phyloP scores from a whole-genome alignment of 2,797 vertebrate genomes.

The Gadopsis marmoratus region DNA sequence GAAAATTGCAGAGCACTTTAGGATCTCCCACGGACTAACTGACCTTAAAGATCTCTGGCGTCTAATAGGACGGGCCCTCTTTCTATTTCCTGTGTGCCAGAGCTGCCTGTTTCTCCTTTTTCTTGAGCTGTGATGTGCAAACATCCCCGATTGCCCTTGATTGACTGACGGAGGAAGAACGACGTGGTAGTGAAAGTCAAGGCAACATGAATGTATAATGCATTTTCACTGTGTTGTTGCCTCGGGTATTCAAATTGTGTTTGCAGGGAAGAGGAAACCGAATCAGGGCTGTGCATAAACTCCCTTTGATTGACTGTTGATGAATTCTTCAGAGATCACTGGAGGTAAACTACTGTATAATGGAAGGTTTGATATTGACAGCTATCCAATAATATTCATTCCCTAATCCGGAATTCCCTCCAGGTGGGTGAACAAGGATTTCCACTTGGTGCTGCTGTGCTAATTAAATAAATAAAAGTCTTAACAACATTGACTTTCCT shows the following conservation, averaged over 20 bases:
- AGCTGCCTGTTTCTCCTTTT: slow-evolving; percentile 19
- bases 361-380: slow-evolving; percentile 82
- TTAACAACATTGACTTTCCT: slow-evolving; percentile 67
- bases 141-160: slow-evolving; percentile 52
- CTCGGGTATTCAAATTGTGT: slow-evolving; percentile 76
- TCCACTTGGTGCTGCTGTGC: slow-evolving; percentile 57
- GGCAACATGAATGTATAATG: slow-evolving; percentile 76
- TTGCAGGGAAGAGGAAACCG: slow-evolving; percentile 74
- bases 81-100: slow-evolving; percentile 10
- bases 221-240: slow-evolving; percentile 54
- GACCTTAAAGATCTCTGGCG: slow-evolving; percentile 14
- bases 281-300: slow-evolving; percentile 78
- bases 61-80: slow-evolving; percentile 9
- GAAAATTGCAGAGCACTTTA: not conserved
- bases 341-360: slow-evolving; percentile 80
- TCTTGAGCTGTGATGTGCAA: slow-evolving; percentile 29
- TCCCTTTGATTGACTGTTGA: slow-evolving; percentile 83
- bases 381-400: slow-evolving; percentile 72
- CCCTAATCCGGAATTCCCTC: slow-evolving; percentile 72
- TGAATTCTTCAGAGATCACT: slow-evolving; percentile 79
- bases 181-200: slow-evolving; percentile 53
- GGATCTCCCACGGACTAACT: slow-evolving; percentile 8
- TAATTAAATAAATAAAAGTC: slow-evolving; percentile 79
- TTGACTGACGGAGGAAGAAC: slow-evolving; percentile 70
- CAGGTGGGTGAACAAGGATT: slow-evolving; percentile 76